Conservation (phyloP, 2,888 invertebrate species). For the Synergus umbraculus region DNA sequence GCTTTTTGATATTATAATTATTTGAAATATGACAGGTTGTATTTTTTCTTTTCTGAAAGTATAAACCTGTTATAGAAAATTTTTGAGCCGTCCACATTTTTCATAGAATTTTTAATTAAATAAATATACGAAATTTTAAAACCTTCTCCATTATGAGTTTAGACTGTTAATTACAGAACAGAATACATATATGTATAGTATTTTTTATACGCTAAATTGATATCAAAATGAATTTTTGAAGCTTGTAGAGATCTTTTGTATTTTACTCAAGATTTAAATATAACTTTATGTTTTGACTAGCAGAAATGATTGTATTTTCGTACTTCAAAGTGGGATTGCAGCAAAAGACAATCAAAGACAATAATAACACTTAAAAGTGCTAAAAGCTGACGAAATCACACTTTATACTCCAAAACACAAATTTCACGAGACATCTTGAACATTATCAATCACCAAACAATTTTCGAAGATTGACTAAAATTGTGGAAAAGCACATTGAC, state of each 20-base stretch:
- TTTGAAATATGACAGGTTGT: too few species aligned
- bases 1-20: background rate
- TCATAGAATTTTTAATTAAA: background rate
- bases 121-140: too few species aligned
- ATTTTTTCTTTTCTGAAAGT: too few species aligned
- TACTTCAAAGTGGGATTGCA: background rate
- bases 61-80: too few species aligned
- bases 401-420: background rate
- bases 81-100: background rate
- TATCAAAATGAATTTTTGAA: background rate
- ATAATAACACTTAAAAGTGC: background rate
- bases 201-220: background rate
- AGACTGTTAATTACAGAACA: too few species aligned
- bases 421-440: background rate
- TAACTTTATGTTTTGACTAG: background rate
- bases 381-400: background rate
- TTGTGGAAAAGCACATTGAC: background rate
- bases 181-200: background rate
- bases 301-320: background rate
- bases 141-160: too few species aligned
- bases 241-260: background rate
- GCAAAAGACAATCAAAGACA: background rate
- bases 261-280: background rate
- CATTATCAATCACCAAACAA: background rate
- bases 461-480: background rate